These are phyloP conservation scores for Strix aluco DNA, from an alignment of 2,113 vertebrate genomes.

Conservation along the genomic window DNA sequence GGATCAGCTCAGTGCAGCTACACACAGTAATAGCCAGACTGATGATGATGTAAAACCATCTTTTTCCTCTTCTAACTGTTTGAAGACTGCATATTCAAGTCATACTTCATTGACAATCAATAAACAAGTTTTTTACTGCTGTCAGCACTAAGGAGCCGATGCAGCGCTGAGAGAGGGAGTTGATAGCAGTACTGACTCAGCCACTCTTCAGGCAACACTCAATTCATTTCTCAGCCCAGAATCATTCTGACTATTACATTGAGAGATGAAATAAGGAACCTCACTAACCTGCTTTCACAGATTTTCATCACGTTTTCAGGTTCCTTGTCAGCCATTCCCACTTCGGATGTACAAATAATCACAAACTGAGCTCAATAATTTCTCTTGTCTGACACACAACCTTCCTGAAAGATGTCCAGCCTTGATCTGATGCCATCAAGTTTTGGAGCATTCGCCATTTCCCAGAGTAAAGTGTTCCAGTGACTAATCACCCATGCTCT, in stretches of 20 bases:
- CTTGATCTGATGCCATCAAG: slow-evolving; percentile 12
- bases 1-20: not conserved
- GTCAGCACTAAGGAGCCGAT: not conserved
- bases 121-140: slow-evolving; percentile 29
- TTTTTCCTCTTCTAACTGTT: not conserved
- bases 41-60: not conserved
- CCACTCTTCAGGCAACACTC: slow-evolving; percentile 5
- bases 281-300: not conserved
- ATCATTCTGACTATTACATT: not conserved
- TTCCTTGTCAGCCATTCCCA: not conserved
- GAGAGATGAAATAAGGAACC: not conserved
- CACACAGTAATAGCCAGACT: not conserved
- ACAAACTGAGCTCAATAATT: not conserved
- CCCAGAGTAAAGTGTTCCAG: not conserved
- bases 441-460: not conserved
- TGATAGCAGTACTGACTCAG: slow-evolving; percentile 8
- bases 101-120: slow-evolving; percentile 23
- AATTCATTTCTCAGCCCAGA: slow-evolving; percentile 6
- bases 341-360: not conserved
- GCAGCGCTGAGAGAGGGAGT: not conserved
- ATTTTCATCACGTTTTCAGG: not conserved
- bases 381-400: not conserved
- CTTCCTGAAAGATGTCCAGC: slow-evolving; percentile 14
- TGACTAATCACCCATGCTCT: not conserved
- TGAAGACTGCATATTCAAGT: not conserved